Conservation (phyloP, 2,113 vertebrate species). For the Otis tarda region DNA sequence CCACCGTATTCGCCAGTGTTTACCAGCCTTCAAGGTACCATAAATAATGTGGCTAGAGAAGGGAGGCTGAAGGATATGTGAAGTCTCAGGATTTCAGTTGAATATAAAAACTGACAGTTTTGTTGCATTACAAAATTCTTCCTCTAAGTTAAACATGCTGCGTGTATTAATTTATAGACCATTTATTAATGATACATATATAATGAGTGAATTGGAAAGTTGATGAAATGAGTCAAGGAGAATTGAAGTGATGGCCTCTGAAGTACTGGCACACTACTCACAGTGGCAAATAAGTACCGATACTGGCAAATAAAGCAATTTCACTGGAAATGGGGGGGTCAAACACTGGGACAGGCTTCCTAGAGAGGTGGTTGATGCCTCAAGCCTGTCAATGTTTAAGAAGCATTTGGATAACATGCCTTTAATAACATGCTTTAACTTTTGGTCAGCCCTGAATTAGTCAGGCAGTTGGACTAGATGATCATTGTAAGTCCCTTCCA, state of each 20-base stretch:
- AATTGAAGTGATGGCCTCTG: neutral
- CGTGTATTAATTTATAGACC: neutral
- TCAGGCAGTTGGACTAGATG: neutral
- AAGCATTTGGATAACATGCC: neutral
- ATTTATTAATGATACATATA: neutral
- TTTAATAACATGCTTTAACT: neutral
- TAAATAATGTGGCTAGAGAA: neutral
- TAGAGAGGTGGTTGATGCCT: fast-evolving
- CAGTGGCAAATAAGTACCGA: neutral
- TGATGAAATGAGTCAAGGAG: neutral
- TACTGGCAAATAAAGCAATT: neutral
- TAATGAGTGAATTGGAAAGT: neutral
- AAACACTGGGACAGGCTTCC: neutral
- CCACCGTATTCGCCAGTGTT: neutral
- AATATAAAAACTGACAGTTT: neutral
- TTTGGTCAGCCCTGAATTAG: neutral
- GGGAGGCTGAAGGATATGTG: neutral
- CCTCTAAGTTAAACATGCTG: neutral
- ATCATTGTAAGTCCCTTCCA: neutral
- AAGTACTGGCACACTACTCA: neutral
- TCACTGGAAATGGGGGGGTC: neutral
- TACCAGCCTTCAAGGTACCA: neutral
- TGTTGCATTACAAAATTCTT: neutral
- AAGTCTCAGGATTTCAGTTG: neutral
- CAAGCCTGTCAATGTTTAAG: neutral